Base-by-base conservation (phyloP, 1,140 invertebrate genomes). In the Drosophila jambulina region DNA sequence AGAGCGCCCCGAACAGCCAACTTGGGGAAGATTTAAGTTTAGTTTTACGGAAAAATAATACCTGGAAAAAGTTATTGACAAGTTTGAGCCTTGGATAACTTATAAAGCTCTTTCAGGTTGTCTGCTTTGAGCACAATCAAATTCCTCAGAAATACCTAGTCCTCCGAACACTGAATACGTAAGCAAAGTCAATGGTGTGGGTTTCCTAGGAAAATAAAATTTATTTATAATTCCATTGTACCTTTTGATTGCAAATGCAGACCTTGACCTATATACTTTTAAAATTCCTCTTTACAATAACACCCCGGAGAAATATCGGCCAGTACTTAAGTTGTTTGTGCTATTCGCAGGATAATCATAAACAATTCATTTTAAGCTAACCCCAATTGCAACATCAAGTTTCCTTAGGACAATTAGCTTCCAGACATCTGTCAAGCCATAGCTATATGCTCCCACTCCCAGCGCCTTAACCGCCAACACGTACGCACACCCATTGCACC, bases 1-100 rank as follows among this genome's bases (percentile, higher is more conserved):
- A 45, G 43, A 43, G 19, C 19, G 17, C 38, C 12, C 17, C 38
- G 3, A 43, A 12, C n/a, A 15, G 19, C 21, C 23, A 60, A 49
- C 21, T 36, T 36, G 21, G 17, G 21, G 17, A 42, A 42, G 29
- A 34, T 19, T n/a, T 15, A 3, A 64, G 15, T 62, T 36, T 32
- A 29, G 36, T 34, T 49, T 17, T 19, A 43, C 27, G 48, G 21
- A 38, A 69, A 63, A 48, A 48, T 48, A 25, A 23, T 46, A 29
- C 13, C 15, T 21, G 61, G 61, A 60, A 57, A 63, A 60, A 42
- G 61, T 29, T 13, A 12, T 36, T 29, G 25, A 64, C 32, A 64
- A 29, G 40, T 64, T 64, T 29, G 13, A 43, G 6, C 61, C 19
- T 63, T 59, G 13, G 19, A 12, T 21, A 23, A 27, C 9, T 53